Percentiles rank a stretch among this genome's conserved stretches.
These are phyloP conservation scores for Trachythela sp. DNA, from an alignment of 64 coral and sea anemone genomes.

Conservation along the genomic window DNA sequence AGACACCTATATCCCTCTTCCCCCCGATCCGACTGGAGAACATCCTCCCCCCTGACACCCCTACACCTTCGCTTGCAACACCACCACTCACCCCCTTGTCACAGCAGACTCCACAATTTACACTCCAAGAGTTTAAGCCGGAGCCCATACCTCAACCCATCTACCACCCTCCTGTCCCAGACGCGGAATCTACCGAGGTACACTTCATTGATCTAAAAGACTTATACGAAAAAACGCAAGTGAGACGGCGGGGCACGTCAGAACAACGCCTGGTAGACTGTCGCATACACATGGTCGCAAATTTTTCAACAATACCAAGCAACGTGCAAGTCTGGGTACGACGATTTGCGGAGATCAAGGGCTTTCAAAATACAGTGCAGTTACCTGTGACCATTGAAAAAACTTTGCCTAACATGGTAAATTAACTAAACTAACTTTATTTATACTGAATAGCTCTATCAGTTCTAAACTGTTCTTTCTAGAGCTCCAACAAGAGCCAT, in stretches of 20 bases:
- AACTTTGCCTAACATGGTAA: neutral
- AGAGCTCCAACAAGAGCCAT: too few relatives aligned
- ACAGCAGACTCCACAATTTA: neutral
- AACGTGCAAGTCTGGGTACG: neutral
- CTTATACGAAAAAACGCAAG: neutral
- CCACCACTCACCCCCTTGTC: neutral
- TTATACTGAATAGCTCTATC: too few relatives aligned
- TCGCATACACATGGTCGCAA: neutral
- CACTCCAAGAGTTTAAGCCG: neutral
- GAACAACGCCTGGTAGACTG: slow-evolving; percentile 3
- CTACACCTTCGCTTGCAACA: neutral
- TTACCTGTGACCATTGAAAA: neutral
- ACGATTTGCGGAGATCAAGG: neutral
- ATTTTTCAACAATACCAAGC: neutral
- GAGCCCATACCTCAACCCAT: neutral
- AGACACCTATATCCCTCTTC: neutral
- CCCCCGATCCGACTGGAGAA: neutral
- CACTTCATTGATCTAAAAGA: slow-evolving; percentile 13
- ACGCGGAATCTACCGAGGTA: neutral
- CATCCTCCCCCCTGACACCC: neutral
- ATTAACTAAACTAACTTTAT: neutral
- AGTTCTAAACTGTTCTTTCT: too few relatives aligned
- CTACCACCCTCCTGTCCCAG: neutral
- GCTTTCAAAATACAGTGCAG: neutral
- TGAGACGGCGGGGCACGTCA: neutral